Base-by-base conservation (phyloP, 2,888 invertebrate genomes). In the Nasonia oneida region DNA sequence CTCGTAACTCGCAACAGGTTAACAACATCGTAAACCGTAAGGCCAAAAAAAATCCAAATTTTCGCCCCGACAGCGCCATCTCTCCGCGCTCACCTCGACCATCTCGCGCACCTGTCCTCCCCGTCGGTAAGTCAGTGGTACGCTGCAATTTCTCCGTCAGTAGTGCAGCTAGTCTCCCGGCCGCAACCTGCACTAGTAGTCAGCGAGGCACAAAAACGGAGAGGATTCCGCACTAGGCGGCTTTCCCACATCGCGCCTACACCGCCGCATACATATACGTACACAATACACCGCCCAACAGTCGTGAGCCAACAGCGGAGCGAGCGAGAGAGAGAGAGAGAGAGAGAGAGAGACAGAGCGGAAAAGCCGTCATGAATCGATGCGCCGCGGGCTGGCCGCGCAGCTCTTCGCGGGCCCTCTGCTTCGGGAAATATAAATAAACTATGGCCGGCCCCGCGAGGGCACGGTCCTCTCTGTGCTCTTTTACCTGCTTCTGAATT, bases 341-440 rank as follows among this genome's bases (percentile, higher is more conserved):
- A 33, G 47, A 33, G 75, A 33, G 75, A 61, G 39, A 18, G 74
- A 61, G 47, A 23, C 8, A 53, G 71, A 79, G 47, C 10, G 3
- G 42, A 42, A 23, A 57, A 57, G 57, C 86, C 80, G 81, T 79
- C 74, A 86, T 84, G 83, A 86, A 86, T 86, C 86, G 86, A 85
- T 87, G 84, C 76, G 79, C 71, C 73, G 71, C 77, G 50, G 47
- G 50, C 73, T 71, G 47, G 50, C 37, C 83, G 83, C 73, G 50
- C 73, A 29, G 50, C 50, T 39, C 71, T 73, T 71, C 37, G 23
- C 37, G 6, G 29, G 50, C 71, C 50, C 23, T 79, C 57, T 61
- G 57, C 67, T 74, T 42, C 39, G 73, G 33, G 70, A 79, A 80
- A 79, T 79, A 82, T 74, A 83, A 86, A 86, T 86, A 86, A 83